A percentile compares a stretch with the other conserved stretches of the same genome.
These are phyloP conservation scores for Rapana venosa DNA, from an alignment of 2,888 invertebrate species.

Conservation along the genomic window DNA sequence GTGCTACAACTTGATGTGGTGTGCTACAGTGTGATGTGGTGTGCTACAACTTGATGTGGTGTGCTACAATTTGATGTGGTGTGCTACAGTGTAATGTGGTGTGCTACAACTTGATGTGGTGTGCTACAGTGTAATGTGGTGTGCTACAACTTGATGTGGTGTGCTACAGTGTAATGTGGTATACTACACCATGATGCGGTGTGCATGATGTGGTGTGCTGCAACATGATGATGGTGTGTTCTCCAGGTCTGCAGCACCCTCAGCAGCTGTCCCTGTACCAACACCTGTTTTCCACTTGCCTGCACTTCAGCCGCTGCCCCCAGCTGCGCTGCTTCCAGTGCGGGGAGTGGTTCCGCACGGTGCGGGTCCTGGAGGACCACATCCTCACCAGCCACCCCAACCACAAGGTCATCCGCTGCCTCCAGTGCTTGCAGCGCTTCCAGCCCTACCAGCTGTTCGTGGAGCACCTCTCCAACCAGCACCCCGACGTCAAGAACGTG, in stretches of 20 bases:
- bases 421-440: not conserved
- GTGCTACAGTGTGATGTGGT: too few species aligned
- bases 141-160: too few species aligned
- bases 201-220: too few species aligned
- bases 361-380: not conserved
- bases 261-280: constrained; percentile 37
- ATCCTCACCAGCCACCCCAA: not conserved
- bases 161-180: too few species aligned
- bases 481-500: not conserved
- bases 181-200: too few species aligned
- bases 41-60: too few species aligned
- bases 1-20: too few species aligned
- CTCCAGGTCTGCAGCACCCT: constrained; percentile 31
- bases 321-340: not conserved
- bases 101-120: too few species aligned
- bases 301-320: constrained; percentile 32
- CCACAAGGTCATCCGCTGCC: not conserved
- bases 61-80: too few species aligned
- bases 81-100: too few species aligned
- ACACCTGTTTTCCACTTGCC: constrained; percentile 34
- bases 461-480: not conserved
- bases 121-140: too few species aligned
- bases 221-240: not conserved
- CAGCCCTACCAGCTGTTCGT: not conserved
- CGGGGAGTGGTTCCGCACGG: not conserved